A percentile compares a stretch with the other conserved stretches of the same genome.
Conservation (phyloP, 2,113 vertebrate species). For the Eonycteris spelaea region DNA sequence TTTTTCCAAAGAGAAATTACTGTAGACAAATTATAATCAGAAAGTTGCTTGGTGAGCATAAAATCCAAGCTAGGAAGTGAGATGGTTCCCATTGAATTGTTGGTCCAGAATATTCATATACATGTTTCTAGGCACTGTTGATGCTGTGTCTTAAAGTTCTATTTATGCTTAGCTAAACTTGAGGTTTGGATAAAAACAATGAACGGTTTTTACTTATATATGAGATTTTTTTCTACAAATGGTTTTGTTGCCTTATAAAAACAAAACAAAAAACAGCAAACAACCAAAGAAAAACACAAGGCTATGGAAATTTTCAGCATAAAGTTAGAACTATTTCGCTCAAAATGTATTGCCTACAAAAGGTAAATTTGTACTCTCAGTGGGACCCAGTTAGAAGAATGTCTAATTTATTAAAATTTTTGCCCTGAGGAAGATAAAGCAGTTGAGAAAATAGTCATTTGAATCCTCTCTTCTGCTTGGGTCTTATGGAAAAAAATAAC, state of each 20-base stretch:
- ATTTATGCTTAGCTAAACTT: neutral
- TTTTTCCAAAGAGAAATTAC: neutral
- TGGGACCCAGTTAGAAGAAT: neutral
- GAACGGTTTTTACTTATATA: neutral
- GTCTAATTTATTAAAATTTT: constrained; percentile 45
- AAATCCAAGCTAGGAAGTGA: neutral
- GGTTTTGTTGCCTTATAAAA: neutral
- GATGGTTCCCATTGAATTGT: neutral
- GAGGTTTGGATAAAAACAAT: neutral
- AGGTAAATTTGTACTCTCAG: neutral
- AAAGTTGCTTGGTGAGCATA: neutral
- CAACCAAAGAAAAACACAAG: neutral
- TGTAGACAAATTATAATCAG: neutral
- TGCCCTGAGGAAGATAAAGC: neutral
- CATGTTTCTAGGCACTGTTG: neutral
- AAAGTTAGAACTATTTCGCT: constrained; percentile 2
- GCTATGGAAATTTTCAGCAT: neutral
- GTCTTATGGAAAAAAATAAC: neutral
- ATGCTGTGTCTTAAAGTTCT: neutral
- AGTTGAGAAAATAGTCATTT: neutral
- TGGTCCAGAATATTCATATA: neutral
- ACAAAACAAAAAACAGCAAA: neutral
- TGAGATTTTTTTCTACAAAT: neutral
- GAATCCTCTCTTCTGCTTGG: constrained; percentile 14
- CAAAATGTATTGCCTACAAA: neutral